Base-by-base conservation (phyloP, 2,888 invertebrate species). In the Acanthopleura granulata region DNA sequence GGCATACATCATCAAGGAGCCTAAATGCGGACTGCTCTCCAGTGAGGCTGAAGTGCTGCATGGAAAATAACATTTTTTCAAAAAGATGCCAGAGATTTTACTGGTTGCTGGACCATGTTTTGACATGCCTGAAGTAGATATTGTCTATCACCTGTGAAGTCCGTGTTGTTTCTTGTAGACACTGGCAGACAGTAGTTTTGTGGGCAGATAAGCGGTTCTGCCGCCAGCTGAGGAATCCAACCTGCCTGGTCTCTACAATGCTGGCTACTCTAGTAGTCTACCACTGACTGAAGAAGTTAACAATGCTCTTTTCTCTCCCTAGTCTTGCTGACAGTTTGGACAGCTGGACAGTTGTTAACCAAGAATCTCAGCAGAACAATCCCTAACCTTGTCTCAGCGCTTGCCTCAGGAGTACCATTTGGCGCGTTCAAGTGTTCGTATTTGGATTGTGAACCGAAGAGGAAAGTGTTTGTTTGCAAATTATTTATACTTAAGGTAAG, bases 31-130 rank as follows among this genome's bases (percentile, higher is more conserved):
- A 57, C 18, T 57, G 18, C n/a, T 57, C 57, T 22, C 22, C 18
- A 57, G 57, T 9, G 22, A 22, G 57, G 12, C 12, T 57, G 18
- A 57, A 57, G 57, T 57, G 57, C 57, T 1, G 18, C n/a, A 22
- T n/a, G 12, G 57, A 57, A 22, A 57, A 57, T 57, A 57, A 22
- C 22, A n/a, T n/a, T 57, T 57, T 57, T 57, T n/a, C 57, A 22
- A 40, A 57, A 22, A 57, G 57, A 57, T 18, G 22, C 57, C 22
- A 57, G 57, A 57, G 57, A 57, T 57, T 57, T 57, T 22, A 57
- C 6, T 57, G 57, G 57, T 57, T 57, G 57, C 57, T 57, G 57
- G 57, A 57, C 57, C 57, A 57, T 57, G 57, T 57, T 57, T 57
- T 57, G 57, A 57, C 57, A 57, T 57, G 57, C 12, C 6, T 22